phyloP scores from a whole-genome alignment of 2,113 vertebrate genomes.

The Macroglossus sobrinus region DNA sequence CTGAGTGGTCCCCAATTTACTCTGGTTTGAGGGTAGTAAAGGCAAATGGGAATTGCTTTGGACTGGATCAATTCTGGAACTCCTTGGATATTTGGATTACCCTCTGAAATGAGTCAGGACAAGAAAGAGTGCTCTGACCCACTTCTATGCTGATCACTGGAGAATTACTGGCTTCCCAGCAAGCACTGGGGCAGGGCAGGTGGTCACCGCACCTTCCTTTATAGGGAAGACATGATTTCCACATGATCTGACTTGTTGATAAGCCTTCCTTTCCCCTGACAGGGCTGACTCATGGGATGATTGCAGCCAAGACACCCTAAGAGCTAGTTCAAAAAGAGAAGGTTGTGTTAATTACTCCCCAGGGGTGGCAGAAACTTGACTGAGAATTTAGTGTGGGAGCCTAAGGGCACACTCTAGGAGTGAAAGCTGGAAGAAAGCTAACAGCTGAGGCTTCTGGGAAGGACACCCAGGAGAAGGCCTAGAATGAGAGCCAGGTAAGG shows the following conservation, averaged over 20 bases:
- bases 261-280: constrained; percentile 14
- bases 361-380: constrained; percentile 5
- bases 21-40: neutral
- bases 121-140: neutral
- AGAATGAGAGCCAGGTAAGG: neutral
- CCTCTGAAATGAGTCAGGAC: neutral
- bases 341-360: constrained; percentile 7
- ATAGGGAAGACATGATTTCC: neutral
- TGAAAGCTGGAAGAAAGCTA: neutral
- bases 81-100: neutral
- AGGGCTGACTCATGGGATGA: constrained; percentile 17
- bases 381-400: neutral
- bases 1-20: neutral
- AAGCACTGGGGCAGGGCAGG: neutral
- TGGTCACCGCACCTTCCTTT: neutral
- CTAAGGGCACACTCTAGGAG: neutral
- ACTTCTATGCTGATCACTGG: neutral
- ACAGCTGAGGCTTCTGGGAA: neutral
- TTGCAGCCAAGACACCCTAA: neutral
- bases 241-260: constrained; percentile 22
- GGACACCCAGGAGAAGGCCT: neutral
- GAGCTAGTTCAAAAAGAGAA: neutral
- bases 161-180: neutral
- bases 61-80: neutral
- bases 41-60: neutral